Evolutionary conservation across 2,113 vertebrate genomes (phyloP).

Genomic region (Tragelaphus buxtoni): DNA sequence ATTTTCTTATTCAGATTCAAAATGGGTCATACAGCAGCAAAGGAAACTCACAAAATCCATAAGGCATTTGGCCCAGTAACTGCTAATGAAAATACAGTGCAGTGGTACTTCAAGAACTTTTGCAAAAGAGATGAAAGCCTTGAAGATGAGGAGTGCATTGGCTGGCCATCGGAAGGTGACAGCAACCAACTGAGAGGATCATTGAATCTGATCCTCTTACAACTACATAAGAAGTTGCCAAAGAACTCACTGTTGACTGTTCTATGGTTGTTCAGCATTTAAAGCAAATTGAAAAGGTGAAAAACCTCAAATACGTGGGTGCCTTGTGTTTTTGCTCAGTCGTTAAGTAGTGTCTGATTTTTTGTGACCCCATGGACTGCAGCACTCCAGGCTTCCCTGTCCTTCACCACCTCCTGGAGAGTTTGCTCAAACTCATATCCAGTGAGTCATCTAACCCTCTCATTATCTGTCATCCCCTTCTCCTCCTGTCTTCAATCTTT

Average conservation of each 20-base stretch:
- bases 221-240: neutral
- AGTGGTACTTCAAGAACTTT: neutral
- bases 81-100: neutral
- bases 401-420: neutral
- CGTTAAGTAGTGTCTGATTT: neutral
- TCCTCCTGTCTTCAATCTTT: neutral
- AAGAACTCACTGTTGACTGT: neutral
- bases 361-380: neutral
- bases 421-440: neutral
- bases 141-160: neutral
- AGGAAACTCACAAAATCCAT: fast-evolving
- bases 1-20: neutral
- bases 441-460: neutral
- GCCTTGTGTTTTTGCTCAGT: neutral
- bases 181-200: neutral
- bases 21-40: neutral
- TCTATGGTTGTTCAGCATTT: neutral
- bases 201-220: neutral
- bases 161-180: neutral
- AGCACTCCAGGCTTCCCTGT: neutral
- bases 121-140: neutral
- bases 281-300: neutral
- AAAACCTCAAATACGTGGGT: neutral
- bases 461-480: neutral
- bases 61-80: neutral